phyloP scores from a whole-genome alignment of 2,113 vertebrate species.

The Polypterus bichir region DNA sequence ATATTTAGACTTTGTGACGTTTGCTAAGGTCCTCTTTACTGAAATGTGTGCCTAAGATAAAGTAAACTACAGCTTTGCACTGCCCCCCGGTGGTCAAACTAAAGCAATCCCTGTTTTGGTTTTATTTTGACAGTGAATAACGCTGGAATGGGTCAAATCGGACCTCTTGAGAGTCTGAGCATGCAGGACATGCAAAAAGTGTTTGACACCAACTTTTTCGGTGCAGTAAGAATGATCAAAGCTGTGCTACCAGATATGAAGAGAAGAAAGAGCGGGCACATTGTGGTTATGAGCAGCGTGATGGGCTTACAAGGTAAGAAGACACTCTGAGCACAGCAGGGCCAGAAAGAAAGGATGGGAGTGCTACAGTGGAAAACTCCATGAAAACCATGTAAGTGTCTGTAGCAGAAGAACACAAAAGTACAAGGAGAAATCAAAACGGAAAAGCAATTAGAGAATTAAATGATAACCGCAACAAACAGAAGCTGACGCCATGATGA shows the following conservation, averaged over 20 bases:
- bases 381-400: too few relatives aligned
- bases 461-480: too few relatives aligned
- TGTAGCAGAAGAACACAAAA: too few relatives aligned
- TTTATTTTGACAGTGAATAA: conserved; percentile 63
- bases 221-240: conserved; percentile 72
- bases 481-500: too few relatives aligned
- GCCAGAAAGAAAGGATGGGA: too few relatives aligned
- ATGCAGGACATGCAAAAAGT: conserved; percentile 68
- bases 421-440: too few relatives aligned
- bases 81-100: neutral
- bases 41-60: too few relatives aligned
- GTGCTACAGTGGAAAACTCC: too few relatives aligned
- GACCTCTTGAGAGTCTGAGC: conserved; percentile 72
- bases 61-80: neutral
- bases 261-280: conserved; percentile 64
- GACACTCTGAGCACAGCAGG: too few relatives aligned
- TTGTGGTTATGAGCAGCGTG: conserved; percentile 79
- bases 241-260: conserved; percentile 85
- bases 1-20: too few relatives aligned
- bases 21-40: too few relatives aligned
- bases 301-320: conserved; percentile 58
- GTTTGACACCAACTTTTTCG: conserved; percentile 90
- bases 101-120: neutral
- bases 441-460: too few relatives aligned
- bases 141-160: conserved; percentile 71